phyloP scores from a whole-genome alignment of 2,113 vertebrate species.

The Stomatorhinus ivindoensis region DNA sequence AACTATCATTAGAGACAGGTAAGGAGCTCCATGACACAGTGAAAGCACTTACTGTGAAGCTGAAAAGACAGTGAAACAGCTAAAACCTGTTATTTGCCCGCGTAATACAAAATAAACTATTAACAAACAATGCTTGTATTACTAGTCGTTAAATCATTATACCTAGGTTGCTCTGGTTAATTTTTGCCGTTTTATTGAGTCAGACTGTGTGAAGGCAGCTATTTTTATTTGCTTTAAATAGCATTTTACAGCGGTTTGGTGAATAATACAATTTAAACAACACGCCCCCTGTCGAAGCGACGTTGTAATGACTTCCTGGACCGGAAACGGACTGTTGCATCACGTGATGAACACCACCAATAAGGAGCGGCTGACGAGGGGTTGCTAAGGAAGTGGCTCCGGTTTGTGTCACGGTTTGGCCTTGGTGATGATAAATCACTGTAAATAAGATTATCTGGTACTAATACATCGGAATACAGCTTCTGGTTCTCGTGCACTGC shows the following conservation, averaged over 20 bases:
- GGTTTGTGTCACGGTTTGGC: too few species aligned
- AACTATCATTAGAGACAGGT: not conserved
- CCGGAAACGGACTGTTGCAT: not conserved
- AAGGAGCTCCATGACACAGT: not conserved
- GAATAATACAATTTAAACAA: not conserved
- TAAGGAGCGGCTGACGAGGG: not conserved
- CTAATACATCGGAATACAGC: not conserved
- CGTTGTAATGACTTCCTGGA: not conserved
- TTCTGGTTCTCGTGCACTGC: not conserved
- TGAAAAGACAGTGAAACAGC: not conserved
- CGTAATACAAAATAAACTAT: not conserved
- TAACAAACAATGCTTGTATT: not conserved
- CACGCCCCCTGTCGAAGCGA: not conserved
- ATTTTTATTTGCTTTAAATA: not conserved
- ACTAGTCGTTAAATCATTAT: not conserved
- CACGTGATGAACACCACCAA: constrained; percentile 1
- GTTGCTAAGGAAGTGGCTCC: constrained; percentile 14
- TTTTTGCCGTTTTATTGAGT: not conserved
- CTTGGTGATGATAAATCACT: not conserved
- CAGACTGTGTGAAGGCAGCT: not conserved
- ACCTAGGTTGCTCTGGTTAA: not conserved
- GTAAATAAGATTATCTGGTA: constrained; percentile 11
- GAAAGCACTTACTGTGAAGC: not conserved
- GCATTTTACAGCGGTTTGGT: not conserved
- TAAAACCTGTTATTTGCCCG: not conserved